Percentiles rank a stretch among this genome's conserved stretches.
These are phyloP conservation scores for Hirtodrosophila trivittata DNA, from an alignment of 2,888 invertebrate genomes.

Conservation along the genomic window DNA sequence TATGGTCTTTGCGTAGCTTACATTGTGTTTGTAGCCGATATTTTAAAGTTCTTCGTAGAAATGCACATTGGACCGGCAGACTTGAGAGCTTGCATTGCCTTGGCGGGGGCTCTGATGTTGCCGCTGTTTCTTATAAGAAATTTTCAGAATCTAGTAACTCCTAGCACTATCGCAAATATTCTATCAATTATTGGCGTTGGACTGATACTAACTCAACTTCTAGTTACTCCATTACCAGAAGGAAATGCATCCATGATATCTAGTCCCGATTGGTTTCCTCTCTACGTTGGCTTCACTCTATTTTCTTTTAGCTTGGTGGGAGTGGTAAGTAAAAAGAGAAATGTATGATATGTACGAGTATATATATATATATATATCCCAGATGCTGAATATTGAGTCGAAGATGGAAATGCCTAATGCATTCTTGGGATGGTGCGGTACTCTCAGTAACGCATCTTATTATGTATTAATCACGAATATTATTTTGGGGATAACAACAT, in stretches of 20 bases:
- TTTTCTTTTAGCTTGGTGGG: slow-evolving; percentile 93
- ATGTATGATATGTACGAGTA: neutral
- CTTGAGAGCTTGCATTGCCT: slow-evolving; percentile 83
- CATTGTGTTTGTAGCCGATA: slow-evolving; percentile 91
- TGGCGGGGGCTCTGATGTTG: slow-evolving; percentile 88
- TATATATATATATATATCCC: neutral
- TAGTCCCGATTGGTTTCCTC: slow-evolving; percentile 85
- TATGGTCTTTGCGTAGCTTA: slow-evolving; percentile 98
- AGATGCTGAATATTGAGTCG: slow-evolving; percentile 97
- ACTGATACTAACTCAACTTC: slow-evolving; percentile 88
- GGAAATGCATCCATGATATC: no score
- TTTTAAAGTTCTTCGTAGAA: slow-evolving; percentile 87
- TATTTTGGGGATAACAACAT: slow-evolving; percentile 91
- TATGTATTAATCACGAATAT: slow-evolving; percentile 92
- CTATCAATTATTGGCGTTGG: slow-evolving; percentile 90
- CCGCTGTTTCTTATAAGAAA: slow-evolving; percentile 88
- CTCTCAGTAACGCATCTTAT: slow-evolving; percentile 92
- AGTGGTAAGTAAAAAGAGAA: slow-evolving; percentile 86
- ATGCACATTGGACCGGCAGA: slow-evolving; percentile 83
- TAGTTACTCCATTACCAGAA: slow-evolving; percentile 85
- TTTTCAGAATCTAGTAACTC: slow-evolving; percentile 92
- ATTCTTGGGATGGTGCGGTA: slow-evolving; percentile 90
- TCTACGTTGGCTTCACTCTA: slow-evolving; percentile 95
- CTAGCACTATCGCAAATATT: slow-evolving; percentile 94
- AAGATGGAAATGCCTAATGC: slow-evolving; percentile 92